Conservation (phyloP, 1,140 invertebrate species). For the Drosophila pseudoananassae region DNA sequence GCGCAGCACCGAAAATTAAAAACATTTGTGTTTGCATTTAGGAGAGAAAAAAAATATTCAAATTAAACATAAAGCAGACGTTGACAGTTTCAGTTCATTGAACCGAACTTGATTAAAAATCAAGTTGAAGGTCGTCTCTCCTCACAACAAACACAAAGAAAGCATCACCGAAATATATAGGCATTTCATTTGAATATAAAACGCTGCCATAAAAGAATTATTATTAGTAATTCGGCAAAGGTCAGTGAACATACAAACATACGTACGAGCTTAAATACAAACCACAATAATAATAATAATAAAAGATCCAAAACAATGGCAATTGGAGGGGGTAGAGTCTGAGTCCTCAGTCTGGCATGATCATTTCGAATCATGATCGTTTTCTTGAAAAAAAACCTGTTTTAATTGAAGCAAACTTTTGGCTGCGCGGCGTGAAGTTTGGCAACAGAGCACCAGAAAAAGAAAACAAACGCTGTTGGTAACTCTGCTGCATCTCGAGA, state of each 20-base stretch:
- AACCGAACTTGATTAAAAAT: constrained; percentile 81
- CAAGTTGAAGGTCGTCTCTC: constrained; percentile 76
- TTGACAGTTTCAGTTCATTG: constrained; percentile 78
- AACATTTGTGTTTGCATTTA: constrained; percentile 46
- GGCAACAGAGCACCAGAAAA: constrained; percentile 56
- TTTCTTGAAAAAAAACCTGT: constrained; percentile 58
- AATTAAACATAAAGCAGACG: constrained; percentile 51
- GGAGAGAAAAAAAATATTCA: constrained; percentile 42
- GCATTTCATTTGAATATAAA: constrained; percentile 43
- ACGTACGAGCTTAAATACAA: too few species aligned
- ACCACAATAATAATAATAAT: constrained; percentile 47
- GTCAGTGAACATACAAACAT: constrained; percentile 81
- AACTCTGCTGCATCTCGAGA: constrained; percentile 33
- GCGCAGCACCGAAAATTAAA: constrained; percentile 4
- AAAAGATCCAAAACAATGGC: constrained; percentile 3
- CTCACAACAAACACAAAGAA: constrained; percentile 37
- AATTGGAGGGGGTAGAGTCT: not conserved
- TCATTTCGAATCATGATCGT: constrained; percentile 64
- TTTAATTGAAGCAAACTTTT: constrained; percentile 66
- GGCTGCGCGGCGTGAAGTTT: constrained; percentile 66
- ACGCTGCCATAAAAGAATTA: constrained; percentile 25
- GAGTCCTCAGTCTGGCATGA: constrained; percentile 9
- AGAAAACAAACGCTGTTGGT: constrained; percentile 51
- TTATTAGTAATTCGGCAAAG: constrained; percentile 72
- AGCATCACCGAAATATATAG: constrained; percentile 32